Evolutionary conservation across 2,797 vertebrate genomes (phyloP), one percentile per base, ranked within the genome.

Genomic region (Lycodopsis pacificus): DNA sequence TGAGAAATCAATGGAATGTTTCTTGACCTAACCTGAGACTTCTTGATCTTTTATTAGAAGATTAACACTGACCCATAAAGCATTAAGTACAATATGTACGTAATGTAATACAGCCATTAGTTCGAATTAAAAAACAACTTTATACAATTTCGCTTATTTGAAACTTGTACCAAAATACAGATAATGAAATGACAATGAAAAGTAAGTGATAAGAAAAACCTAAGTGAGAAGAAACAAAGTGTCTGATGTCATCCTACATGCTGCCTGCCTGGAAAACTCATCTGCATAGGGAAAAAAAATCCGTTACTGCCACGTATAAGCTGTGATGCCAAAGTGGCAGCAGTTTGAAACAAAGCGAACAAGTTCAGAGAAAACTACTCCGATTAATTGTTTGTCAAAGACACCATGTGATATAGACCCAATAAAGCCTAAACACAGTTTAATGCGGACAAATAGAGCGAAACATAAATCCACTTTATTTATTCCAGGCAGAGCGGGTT

Each of bases 241-340:
- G 46, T 46, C 20, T 57, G 27, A 56, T 64, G 19, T 65, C 36
- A 40, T 46, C 67, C 54, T 67, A 30, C 74, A 58, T 57, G 61
- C 77, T 68, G 69, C 42, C 27, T 46, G 44, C 25, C 64, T 49
- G 81, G 32, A 15, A 20, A 58, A 49, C 62, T 73, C 42, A 63
- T 58, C 73, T 67, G 70, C 58, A 69, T 59, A 51, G 78, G 78
- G 53, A 51, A 63, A 32, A 32, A 64, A 32, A 64, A 81, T 57
- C 58, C 57, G 66, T 46, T 70, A 27, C 84, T 95, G 94, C 95
- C 94, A 95, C 94, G 95, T 95, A 93, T 90, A 76, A 87, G 53
- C 83, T 51, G 69, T 1, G 88, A 85, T 83, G 87, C 79, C 87
- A 84, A 86, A 91, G 88, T 70, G 84, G 88, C 87, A 86, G 85